These are phyloP conservation scores for Brachionus angularis DNA, from an alignment of 1,140 invertebrate genomes.

Conservation along the genomic window DNA sequence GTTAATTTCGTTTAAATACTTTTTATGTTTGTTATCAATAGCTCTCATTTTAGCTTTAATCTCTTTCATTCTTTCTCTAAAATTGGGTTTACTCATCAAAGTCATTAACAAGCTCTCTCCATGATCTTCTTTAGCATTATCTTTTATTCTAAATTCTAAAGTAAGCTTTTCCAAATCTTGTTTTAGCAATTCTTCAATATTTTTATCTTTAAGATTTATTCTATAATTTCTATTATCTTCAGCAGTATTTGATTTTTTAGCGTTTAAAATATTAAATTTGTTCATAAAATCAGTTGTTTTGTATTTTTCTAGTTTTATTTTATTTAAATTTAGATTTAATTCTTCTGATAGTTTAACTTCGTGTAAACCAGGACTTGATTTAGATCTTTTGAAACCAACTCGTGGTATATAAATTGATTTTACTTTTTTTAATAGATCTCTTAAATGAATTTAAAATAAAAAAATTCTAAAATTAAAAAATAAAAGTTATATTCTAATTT, in stretches of 20 bases:
- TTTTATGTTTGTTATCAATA: conserved; percentile 10
- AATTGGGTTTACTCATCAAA: conserved; percentile 14
- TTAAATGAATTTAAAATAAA: too few relatives aligned
- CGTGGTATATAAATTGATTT: too few relatives aligned
- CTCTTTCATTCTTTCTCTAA: conserved; percentile 39
- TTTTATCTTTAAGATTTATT: conserved; percentile 10
- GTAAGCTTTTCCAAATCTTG: conserved; percentile 40
- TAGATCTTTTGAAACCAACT: background rate
- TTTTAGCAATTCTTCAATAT: background rate
- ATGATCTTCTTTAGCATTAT: conserved; percentile 13
- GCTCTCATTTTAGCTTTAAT: conserved; percentile 24
- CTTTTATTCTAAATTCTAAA: conserved; percentile 24
- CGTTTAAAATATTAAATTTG: background rate
- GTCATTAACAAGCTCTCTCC: conserved; percentile 21
- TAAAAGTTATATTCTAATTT: too few relatives aligned
- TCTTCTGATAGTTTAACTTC: background rate
- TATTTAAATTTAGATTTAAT: background rate
- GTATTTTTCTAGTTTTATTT: conserved; percentile 25
- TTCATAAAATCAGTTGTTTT: conserved; percentile 29
- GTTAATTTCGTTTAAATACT: conserved; percentile 26
- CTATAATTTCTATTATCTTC: background rate
- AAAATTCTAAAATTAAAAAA: too few relatives aligned
- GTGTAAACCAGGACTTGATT: conserved; percentile 19
- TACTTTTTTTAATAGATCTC: too few relatives aligned
- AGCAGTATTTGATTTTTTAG: background rate